These are phyloP conservation scores for Ammodytes marinus DNA, from an alignment of 2,113 vertebrate species.

Conservation along the genomic window DNA sequence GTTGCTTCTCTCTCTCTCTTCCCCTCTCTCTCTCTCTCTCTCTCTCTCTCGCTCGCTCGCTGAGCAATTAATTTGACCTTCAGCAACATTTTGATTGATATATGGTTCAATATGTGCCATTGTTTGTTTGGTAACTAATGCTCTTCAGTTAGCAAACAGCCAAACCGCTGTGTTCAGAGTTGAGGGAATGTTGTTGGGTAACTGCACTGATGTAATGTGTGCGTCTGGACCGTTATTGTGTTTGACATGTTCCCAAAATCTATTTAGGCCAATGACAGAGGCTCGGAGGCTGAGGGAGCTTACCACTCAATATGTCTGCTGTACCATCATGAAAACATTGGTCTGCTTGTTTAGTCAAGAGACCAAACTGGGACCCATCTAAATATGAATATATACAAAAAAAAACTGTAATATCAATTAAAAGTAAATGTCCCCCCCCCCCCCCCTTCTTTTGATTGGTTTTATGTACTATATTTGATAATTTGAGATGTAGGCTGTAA, in stretches of 20 bases:
- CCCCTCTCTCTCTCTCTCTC: too few relatives aligned
- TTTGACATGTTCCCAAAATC: constrained; percentile 37
- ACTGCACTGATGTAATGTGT: constrained; percentile 18
- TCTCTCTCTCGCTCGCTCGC: too few relatives aligned
- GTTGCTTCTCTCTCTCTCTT: neutral
- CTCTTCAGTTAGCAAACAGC: neutral
- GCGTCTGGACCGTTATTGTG: neutral
- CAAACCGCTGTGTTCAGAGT: neutral
- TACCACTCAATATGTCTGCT: constrained; percentile 18
- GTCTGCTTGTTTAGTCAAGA: too few relatives aligned
- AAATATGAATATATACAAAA: too few relatives aligned
- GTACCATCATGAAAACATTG: neutral
- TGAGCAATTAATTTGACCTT: too few relatives aligned
- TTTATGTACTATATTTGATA: too few relatives aligned
- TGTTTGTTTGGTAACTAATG: neutral
- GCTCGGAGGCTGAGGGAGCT: constrained; percentile 41
- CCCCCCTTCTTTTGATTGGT: too few relatives aligned
- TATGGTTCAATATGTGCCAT: neutral
- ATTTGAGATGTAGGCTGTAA: too few relatives aligned
- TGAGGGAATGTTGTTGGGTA: neutral
- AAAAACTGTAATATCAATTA: too few relatives aligned
- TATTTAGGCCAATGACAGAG: constrained; percentile 35
- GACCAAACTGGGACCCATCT: too few relatives aligned
- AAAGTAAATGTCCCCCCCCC: too few relatives aligned
- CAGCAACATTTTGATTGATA: neutral